Evolutionary conservation across 2,888 invertebrate species (phyloP).

Genomic region (Lamproptera curius): DNA sequence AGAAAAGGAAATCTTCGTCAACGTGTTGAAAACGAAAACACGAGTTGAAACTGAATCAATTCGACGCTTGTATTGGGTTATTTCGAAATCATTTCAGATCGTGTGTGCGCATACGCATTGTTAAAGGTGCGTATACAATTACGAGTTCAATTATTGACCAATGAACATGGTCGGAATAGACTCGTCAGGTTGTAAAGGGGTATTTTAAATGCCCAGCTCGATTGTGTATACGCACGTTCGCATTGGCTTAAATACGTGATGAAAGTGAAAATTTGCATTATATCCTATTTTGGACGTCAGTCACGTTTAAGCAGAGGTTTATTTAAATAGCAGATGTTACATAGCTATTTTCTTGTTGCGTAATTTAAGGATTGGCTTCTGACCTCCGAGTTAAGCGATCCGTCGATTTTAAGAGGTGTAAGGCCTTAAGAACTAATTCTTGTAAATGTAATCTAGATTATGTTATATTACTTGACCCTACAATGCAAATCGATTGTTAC

Average conservation of each 20-base stretch:
- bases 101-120: slow-evolving; percentile 32
- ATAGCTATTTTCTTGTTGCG: slow-evolving; percentile 1
- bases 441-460: too few relatives aligned
- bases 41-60: slow-evolving; percentile 34
- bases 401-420: too few relatives aligned
- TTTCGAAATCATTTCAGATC: slow-evolving; percentile 42
- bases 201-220: too few relatives aligned
- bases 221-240: slow-evolving; percentile 26
- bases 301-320: slow-evolving; percentile 22
- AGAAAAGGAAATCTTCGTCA: slow-evolving; percentile 22
- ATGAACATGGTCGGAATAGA: too few relatives aligned
- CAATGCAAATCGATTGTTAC: too few relatives aligned
- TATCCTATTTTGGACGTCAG: slow-evolving; percentile 8
- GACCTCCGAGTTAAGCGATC: too few relatives aligned
- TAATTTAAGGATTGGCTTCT: not conserved
- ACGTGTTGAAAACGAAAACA: slow-evolving; percentile 27
- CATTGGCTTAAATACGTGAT: slow-evolving; percentile 40
- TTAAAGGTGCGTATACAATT: too few relatives aligned
- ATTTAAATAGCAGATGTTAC: slow-evolving; percentile 4
- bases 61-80: slow-evolving; percentile 40
- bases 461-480: too few relatives aligned
- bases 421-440: too few relatives aligned
- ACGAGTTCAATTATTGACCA: too few relatives aligned
- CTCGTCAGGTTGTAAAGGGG: too few relatives aligned
- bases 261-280: slow-evolving; percentile 42